Conservation (phyloP, 2,113 vertebrate species). For the Neodon shergylaensis region DNA sequence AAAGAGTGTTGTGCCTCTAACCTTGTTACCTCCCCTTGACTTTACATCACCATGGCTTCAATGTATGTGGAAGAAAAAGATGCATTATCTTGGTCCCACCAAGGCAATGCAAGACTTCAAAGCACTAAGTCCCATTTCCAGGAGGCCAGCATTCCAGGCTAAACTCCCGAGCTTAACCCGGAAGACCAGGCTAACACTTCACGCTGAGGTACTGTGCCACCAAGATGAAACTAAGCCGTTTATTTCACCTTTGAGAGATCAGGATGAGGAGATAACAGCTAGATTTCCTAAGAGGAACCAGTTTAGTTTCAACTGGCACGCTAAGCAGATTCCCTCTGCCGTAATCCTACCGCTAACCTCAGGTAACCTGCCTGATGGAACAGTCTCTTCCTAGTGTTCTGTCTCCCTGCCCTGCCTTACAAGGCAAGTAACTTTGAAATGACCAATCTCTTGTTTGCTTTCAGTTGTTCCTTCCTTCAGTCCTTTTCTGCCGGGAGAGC, state of each 20-base stretch:
- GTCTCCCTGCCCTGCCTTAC: not conserved
- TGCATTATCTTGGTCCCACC: too few relatives aligned
- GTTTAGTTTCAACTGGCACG: constrained; percentile 18
- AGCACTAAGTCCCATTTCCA: not conserved
- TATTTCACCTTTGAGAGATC: constrained; percentile 4
- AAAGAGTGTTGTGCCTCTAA: not conserved
- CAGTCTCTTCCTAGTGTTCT: not conserved
- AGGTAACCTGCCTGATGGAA: not conserved
- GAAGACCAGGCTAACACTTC: not conserved
- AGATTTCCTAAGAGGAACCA: not conserved
- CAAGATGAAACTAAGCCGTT: not conserved
- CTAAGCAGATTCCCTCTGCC: not conserved
- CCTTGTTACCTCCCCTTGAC: not conserved
- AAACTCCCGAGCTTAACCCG: too few relatives aligned
- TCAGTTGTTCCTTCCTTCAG: not conserved
- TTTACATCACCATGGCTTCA: not conserved
- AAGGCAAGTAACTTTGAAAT: not conserved
- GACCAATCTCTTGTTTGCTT: not conserved
- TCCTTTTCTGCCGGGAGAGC: not conserved
- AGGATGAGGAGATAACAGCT: constrained; percentile 1
- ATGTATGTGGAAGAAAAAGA: not conserved
- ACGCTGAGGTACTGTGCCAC: not conserved
- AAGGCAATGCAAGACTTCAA: not conserved
- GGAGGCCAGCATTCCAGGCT: not conserved
- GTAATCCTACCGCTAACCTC: not conserved